Evolutionary conservation across 1,140 invertebrate genomes (phyloP), one percentile per base, ranked within the genome.

Genomic region (Megalonaias nervosa): DNA sequence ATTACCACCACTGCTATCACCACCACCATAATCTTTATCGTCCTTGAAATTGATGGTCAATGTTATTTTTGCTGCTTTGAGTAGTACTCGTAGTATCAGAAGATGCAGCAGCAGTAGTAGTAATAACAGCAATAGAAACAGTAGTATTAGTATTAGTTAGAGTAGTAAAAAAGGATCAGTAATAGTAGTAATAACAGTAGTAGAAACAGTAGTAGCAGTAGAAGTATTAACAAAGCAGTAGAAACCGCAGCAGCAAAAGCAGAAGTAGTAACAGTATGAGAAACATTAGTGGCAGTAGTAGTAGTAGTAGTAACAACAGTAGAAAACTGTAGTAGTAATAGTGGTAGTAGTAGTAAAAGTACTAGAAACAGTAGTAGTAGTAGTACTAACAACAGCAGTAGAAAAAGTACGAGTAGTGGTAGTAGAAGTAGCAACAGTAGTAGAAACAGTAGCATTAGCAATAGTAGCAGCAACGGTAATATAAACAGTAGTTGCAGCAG

Each of bases 401-500:
- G 60, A 19, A 61, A n/a, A 15, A 60, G 59, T 60, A 60, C 15
- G 15, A 60, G 59, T 15, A 60, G 59, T 15, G n/a, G 60, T 61
- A 2, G 3, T 3, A 61, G 3, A 1, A 61, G 60, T 61, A 61
- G 3, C 5, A 61, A 21, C 21, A 61, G 60, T 61, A 61, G 5
- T 0, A 61, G 60, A 19, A 61, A 31, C 26, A 61, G 60, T 61
- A 3, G 2, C 5, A 61, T 17, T 21, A 61, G 60, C 5, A 61
- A 2, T 2, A 61, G 3, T 21, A 2, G 5, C 60, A 61, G 60
- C 15, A 60, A n/a, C n/a, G n/a, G n/a, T n/a, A n/a, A n/a, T n/a
- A n/a, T n/a, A n/a, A n/a, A n/a, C n/a, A n/a, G n/a, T n/a, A 60
- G 59, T 60, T 15, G 59, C 59, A 60, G 59, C 59, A 60, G 59